Conservation (phyloP, 2,797 vertebrate species). For the Rhinogobio ventralis region DNA sequence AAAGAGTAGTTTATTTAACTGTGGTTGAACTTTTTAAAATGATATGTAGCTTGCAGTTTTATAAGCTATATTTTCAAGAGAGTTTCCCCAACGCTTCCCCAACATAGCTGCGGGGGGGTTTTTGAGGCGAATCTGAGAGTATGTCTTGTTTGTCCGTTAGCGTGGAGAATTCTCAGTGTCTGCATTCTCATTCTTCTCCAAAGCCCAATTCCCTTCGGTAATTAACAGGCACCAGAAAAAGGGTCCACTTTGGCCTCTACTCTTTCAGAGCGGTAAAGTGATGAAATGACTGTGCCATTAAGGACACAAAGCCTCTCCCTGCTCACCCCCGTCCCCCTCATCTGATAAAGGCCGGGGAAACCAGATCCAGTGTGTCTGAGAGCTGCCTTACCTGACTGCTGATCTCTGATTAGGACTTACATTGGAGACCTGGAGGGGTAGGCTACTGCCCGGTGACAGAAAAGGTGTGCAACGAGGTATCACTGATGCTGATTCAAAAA, state of each 20-base stretch:
- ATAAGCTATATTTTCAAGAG: neutral
- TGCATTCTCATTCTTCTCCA: constrained; percentile 52
- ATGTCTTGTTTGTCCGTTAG: constrained; percentile 52
- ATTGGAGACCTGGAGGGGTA: constrained; percentile 61
- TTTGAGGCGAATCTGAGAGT: constrained; percentile 52
- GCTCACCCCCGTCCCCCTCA: constrained; percentile 73
- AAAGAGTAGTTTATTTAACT: neutral
- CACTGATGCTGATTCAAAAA: constrained; percentile 3
- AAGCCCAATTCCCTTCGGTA: constrained; percentile 66
- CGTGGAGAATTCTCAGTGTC: constrained; percentile 50
- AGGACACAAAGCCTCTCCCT: constrained; percentile 76
- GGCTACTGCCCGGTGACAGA: constrained; percentile 11
- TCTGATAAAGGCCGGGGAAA: constrained; percentile 77
- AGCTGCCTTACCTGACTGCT: constrained; percentile 67
- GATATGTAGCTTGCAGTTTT: neutral
- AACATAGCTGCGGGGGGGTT: neutral
- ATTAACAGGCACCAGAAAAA: constrained; percentile 76
- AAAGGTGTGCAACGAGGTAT: constrained; percentile 41
- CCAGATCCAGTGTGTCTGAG: constrained; percentile 71
- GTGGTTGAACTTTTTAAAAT: neutral
- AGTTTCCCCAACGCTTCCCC: neutral
- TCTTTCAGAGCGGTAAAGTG: constrained; percentile 68
- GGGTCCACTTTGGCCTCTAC: constrained; percentile 60
- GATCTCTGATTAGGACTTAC: constrained; percentile 53
- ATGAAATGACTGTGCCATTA: constrained; percentile 76